Evolutionary conservation across 2,888 invertebrate genomes (phyloP).

Genomic region (Pilophorus perplexus): DNA sequence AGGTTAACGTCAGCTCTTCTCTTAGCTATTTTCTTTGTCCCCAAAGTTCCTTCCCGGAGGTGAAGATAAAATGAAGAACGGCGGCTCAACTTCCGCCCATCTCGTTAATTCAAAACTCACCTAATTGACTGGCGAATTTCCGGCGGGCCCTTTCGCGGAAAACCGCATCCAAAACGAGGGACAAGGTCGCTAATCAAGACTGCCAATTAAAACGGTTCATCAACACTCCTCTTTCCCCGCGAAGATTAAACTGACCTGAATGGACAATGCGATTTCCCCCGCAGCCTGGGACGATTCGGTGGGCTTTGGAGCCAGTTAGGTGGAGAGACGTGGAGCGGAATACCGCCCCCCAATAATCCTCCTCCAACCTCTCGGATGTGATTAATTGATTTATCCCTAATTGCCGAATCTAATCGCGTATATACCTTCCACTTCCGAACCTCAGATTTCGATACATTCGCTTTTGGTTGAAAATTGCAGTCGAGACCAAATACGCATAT

Average conservation of each 20-base stretch:
- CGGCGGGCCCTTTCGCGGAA: neutral
- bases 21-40: neutral
- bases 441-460: no score
- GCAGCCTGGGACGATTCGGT: no score
- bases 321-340: no score
- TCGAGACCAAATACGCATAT: no score
- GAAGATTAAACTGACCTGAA: slow-evolving; percentile 30
- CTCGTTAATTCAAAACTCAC: slow-evolving; percentile 30
- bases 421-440: no score
- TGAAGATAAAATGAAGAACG: neutral
- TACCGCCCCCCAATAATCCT: no score
- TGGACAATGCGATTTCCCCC: slow-evolving; percentile 1
- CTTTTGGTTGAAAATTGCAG: no score
- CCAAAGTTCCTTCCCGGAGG: neutral
- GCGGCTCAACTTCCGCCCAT: neutral
- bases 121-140: slow-evolving; percentile 23
- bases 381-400: no score
- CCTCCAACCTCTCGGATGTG: no score
- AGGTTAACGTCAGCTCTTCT: no score
- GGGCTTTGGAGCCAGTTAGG: no score
- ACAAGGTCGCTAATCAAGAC: slow-evolving; percentile 34
- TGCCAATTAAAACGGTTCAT: slow-evolving; percentile 33
- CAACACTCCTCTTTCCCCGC: slow-evolving; percentile 3
- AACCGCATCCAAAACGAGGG: slow-evolving; percentile 17
- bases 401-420: no score